These are phyloP conservation scores for Pachymerium ferrugineum DNA, from an alignment of 2,888 invertebrate species.

Conservation along the genomic window DNA sequence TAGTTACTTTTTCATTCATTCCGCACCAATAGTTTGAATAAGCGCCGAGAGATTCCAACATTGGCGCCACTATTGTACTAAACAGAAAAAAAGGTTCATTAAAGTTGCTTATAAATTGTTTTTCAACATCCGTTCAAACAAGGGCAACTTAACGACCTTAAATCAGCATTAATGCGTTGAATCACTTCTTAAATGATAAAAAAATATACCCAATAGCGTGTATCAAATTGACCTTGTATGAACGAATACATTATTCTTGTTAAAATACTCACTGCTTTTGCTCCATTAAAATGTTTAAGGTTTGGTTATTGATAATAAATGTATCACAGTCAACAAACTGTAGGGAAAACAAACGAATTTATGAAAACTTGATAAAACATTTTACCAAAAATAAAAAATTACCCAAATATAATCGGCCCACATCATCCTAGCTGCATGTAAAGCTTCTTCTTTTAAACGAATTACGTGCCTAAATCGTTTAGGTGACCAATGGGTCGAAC, in stretches of 20 bases:
- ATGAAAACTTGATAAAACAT: background rate
- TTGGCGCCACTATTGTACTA: slow-evolving; percentile 65
- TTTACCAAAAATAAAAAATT: slow-evolving; percentile 44
- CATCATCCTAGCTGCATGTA: slow-evolving; percentile 62
- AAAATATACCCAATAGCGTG: too few relatives aligned
- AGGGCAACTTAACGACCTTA: too few relatives aligned
- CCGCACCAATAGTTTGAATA: slow-evolving; percentile 97
- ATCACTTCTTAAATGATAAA: too few relatives aligned
- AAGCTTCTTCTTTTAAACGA: slow-evolving; percentile 65
- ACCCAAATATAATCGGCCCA: slow-evolving; percentile 91
- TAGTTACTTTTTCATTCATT: slow-evolving; percentile 62
- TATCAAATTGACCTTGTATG: too few relatives aligned
- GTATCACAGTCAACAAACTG: slow-evolving; percentile 82
- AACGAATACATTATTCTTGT: background rate
- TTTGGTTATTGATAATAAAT: slow-evolving; percentile 63
- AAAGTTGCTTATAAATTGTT: too few relatives aligned
- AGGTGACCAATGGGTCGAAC: slow-evolving; percentile 66
- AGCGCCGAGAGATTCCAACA: slow-evolving; percentile 75
- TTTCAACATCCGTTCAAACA: too few relatives aligned
- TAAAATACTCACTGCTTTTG: slow-evolving; percentile 48
- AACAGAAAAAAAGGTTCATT: too few relatives aligned
- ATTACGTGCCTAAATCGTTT: slow-evolving; percentile 74
- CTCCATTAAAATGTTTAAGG: slow-evolving; percentile 59
- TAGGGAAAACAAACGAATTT: slow-evolving; percentile 42
- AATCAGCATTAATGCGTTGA: too few relatives aligned